Base-by-base conservation (phyloP, 1,140 invertebrate species). In the Parapsyche elsis region DNA sequence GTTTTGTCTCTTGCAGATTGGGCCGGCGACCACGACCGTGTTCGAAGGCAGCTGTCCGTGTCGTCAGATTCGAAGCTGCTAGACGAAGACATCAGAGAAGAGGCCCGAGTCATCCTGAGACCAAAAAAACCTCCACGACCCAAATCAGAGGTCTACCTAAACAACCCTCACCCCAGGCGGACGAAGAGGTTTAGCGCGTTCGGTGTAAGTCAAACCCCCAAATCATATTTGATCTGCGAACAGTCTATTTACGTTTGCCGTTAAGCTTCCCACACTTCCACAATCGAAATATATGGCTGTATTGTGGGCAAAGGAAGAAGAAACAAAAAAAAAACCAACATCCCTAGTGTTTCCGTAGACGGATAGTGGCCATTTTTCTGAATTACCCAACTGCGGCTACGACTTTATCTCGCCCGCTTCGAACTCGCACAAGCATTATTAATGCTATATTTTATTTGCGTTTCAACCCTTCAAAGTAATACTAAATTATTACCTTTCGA, bases 181-280 rank as follows among this genome's bases (percentile, higher is more conserved):
- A 95, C 94, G 83, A 96, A 96, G 90, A 90, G 95, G 88, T 96
- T 95, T 90, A 96, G 95, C 85, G 95, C 95, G 84, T 97, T 97
- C 90, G 95, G 95, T 90, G 95, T 97, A 89, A 93, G 93, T 92
- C 73, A 71, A 67, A 67, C 10, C 21, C 49, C 49, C 30, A 38
- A 38, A 38, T 38, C 30, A 38, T 38, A 38, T 38, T 38, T 38
- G 30, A 38, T 38, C 30, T 38, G 30, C 30, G 1, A 38, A 38
- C 30, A 38, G 7, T 38, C 38, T 73, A 73, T 73, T 73, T 45
- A 30, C 23, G 71, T 73, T 73, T 9, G 23, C 10, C 14, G 71
- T 4, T 26, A 38, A 73, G 38, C 12, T 38, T 38, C 30, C 30
- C 30, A 38, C 30, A 38, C 30, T 38, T 38, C 30, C 30, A 38